Evolutionary conservation across 2,113 vertebrate species (phyloP), one percentile per base, ranked within the genome.

Genomic region (Aldabrachelys gigantea): DNA sequence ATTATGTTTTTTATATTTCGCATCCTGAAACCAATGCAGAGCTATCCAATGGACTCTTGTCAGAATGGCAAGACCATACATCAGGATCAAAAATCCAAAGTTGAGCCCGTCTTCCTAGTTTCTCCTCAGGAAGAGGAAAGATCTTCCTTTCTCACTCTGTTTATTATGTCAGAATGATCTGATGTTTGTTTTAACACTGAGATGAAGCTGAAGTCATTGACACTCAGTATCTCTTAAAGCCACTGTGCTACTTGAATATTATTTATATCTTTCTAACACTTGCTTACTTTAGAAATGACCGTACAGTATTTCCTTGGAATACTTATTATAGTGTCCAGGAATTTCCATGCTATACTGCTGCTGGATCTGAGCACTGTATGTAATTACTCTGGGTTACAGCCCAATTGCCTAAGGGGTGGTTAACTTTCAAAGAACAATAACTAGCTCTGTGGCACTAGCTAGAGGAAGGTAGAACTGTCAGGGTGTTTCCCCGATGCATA

Each of bases 181-280:
- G 87, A 93, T 94, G 92, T 97, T 97, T 95, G 81, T 96, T 97
- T 97, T 96, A 97, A 93, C 72, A 85, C 38, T 84, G 93, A 96
- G 94, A 95, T 97, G 96, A 97, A 95, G 91, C 93, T 87, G 88
- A 95, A 94, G 91, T 95, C 95, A 86, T 87, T 93, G 93, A 89
- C 93, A 85, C 85, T 84, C 87, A 90, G 83, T 53, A 62, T 82
- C 93, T 35, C 87, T 92, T 94, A 93, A 95, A 97, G 87, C 24
- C 87, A 7, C 80, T 92, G 95, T 93, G 86, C 93, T 97, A 92
- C 94, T 97, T 94, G 94, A 95, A 80, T 97, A 95, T 97, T 98
- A 95, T 97, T 98, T 97, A 93, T 82, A 59, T 95, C 88, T 80
- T 57, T 41, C 78, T 96, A 96, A 95, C 95, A 80, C 90, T 92